Base-by-base conservation (phyloP, 2,888 invertebrate genomes). In the Cataglyphis rosenhaueri region DNA sequence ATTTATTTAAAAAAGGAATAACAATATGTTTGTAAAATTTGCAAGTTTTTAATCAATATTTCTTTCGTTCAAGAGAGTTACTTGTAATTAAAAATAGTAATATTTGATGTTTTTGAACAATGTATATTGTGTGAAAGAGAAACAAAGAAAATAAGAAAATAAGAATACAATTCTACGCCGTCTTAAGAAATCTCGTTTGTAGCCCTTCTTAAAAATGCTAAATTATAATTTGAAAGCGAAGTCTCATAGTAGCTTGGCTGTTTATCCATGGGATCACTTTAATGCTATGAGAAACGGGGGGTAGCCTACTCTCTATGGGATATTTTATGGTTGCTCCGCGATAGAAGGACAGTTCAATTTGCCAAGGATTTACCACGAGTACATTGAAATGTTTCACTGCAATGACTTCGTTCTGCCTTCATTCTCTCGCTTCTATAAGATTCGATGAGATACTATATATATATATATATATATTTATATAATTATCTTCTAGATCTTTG, bases 261-360 rank as follows among this genome's bases (percentile, higher is more conserved):
- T 91, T 93, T 92, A 92, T 93, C 91, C 91, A 86, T 81, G 87
- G 91, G 92, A 92, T 92, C 90, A 88, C 57, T 87, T 91, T 92
- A 92, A 93, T 92, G 91, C 92, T 92, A 92, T 78, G 88, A 83
- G 83, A 88, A 86, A 88, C 81, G 87, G 84, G 85, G 87, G 84
- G 87, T 84, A 84, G 89, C 87, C 91, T 88, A 91, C 87, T 89
- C 84, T 82, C 83, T 82, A 74, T 87, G 85, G 88, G 90, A 88
- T 91, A 91, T 87, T 93, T 93, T 93, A 93, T 93, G 92, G 92
- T 91, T 90, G 82, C 88, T 84, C 85, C 82, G 85, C 87, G 81
- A 88, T 88, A 87, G 90, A 90, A 86, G 83, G 92, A 92, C 93
- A 92, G 90, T 91, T 91, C 92, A 91, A 93, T 93, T 92, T 88